Evolutionary conservation across 2,888 invertebrate genomes (phyloP), one percentile per base, ranked within the genome.

Genomic region (Trachelus stipa): DNA sequence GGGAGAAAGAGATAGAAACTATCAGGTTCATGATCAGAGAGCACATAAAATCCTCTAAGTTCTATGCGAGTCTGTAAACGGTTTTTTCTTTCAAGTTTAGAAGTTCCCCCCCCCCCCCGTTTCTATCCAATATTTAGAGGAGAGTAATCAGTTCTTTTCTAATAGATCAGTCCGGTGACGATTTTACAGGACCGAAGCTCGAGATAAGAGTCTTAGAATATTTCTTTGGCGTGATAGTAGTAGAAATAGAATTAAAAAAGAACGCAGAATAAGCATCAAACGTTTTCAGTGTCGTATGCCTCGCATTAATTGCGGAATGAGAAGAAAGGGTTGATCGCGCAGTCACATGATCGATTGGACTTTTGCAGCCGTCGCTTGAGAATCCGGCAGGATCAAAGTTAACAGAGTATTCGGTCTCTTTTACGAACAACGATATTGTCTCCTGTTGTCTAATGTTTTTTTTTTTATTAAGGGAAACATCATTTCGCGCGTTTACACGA

Each of bases 101-200:
- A 15, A 23, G 6, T 23, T 15, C 1, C 0, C 1, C 3, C 0
- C 0, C 0, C 9, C 34, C 34, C 11, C 34, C 15, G 9, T 56
- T 56, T 56, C 9, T 9, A 56, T 9, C 1, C 0, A 23, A 23
- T 56, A 56, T 56, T 23, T 56, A 2, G 0, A 56, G 23, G 6
- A 23, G 23, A 56, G 2, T 9, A 23, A 23, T 56, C 40, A 9
- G 40, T 56, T 23, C 40, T 23, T 56, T 56, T 56, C 2, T 12
- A 56, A 23, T 56, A 23, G 0, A 56, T 56, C 2, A 15, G 40
- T 23, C 9, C 40, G 40, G 15, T 23, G 40, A 56, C 4, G 23
- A 56, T 40, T 40, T 40, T 15, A 15, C 1, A 15, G 23, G 40
- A 23, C 40, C 23, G 40, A 56, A 23, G 40, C 6, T 23, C 6